phyloP scores from a whole-genome alignment of 2,113 vertebrate genomes.

The Zonotrichia leucophrys region DNA sequence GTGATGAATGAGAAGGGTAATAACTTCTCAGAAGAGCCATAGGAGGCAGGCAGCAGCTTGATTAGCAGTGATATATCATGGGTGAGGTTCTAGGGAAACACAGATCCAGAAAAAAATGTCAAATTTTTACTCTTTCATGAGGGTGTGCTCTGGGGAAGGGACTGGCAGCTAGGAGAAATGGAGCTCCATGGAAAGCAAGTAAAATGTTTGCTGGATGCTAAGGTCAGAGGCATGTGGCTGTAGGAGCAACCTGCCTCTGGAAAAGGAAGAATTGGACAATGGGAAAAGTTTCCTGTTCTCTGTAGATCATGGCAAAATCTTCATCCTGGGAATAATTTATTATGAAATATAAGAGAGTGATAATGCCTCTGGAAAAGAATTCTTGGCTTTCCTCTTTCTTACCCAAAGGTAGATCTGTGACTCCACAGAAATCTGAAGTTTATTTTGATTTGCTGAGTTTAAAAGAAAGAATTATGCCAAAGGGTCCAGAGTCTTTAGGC shows the following conservation, averaged over 20 bases:
- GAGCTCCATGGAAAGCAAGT: neutral
- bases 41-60: constrained; percentile 47
- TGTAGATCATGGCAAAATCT: neutral
- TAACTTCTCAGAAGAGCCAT: constrained; percentile 41
- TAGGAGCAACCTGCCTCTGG: rapidly evolving
- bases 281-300: neutral
- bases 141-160: neutral
- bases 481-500: neutral
- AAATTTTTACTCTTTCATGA: neutral
- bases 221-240: rapidly evolving
- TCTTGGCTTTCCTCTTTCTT: neutral
- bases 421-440: neutral
- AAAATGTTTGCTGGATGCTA: neutral
- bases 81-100: neutral
- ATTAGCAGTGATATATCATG: constrained; percentile 50
- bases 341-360: neutral
- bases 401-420: neutral
- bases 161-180: neutral
- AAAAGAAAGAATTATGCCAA: constrained; percentile 3
- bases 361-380: neutral
- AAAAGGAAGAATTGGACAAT: neutral
- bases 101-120: neutral
- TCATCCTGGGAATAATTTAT: neutral
- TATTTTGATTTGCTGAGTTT: neutral
- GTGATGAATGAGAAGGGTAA: constrained; percentile 54